A percentile compares a stretch with the other conserved stretches of the same genome.
phyloP scores from a whole-genome alignment of 2,797 vertebrate species.

The Lutra lutra region DNA sequence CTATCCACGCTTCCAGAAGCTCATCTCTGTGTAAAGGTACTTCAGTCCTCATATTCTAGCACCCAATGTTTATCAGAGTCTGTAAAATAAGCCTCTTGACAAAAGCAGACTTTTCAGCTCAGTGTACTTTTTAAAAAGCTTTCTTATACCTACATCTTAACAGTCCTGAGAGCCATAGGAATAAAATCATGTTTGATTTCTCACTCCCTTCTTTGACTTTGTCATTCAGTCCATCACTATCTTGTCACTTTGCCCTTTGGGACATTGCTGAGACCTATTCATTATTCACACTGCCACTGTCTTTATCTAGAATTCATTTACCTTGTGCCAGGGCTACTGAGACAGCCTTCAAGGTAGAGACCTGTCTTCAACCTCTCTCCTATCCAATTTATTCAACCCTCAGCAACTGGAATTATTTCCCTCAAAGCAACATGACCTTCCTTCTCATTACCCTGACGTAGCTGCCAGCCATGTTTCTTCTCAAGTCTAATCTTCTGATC shows the following conservation, averaged over 20 bases:
- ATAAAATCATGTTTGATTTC: conserved; percentile 50
- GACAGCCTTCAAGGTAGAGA: conserved; percentile 49
- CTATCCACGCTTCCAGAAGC: neutral
- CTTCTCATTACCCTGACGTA: conserved; percentile 36
- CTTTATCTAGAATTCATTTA: conserved; percentile 57
- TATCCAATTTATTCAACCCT: conserved; percentile 20
- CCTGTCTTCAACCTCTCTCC: neutral
- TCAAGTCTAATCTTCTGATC: conserved; percentile 14
- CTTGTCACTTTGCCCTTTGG: conserved; percentile 50
- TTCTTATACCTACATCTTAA: neutral
- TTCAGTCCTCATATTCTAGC: neutral
- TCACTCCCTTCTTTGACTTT: conserved; percentile 36
- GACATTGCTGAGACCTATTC: neutral
- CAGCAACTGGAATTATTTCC: neutral
- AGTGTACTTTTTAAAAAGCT: neutral
- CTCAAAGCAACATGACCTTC: conserved; percentile 42
- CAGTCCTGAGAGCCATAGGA: neutral
- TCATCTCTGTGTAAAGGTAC: neutral
- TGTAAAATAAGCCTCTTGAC: neutral
- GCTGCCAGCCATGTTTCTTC: neutral
- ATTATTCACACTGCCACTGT: conserved; percentile 59
- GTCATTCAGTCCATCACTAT: conserved; percentile 34
- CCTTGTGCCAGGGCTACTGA: neutral
- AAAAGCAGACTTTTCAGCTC: neutral
- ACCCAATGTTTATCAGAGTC: neutral